Evolutionary conservation across 2,113 vertebrate genomes (phyloP), one percentile per base, ranked within the genome.

Genomic region (Menidia beryllina): DNA sequence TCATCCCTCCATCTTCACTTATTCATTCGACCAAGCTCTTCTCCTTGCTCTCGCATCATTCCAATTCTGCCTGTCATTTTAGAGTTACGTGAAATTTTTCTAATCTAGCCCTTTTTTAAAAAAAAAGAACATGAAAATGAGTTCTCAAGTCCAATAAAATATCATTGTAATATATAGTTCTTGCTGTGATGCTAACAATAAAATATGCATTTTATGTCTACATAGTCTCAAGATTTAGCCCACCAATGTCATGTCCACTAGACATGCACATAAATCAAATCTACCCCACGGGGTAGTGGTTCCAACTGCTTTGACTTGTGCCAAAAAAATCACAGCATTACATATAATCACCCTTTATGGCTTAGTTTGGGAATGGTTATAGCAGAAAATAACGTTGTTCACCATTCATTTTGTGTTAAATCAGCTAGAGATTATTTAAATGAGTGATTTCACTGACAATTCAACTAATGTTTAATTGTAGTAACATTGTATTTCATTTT

Each of bases 1-100:
- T 75, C 75, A 59, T 84, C 70, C 72, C 72, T 62, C 52, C n/a
- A 58, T 76, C 72, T 82, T 79, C 62, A 82, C 73, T 82, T 58
- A 58, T 68, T 81, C 67, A 79, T 70, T 52, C 69, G 79, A 68
- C 51, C 65, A 54, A 57, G 63, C 75, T 47, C 49, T 34, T 65
- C 52, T 60, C 38, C 56, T 34, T 49, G 38, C 75, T 77, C 76
- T 55, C 72, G n/a, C 10, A 2, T 60, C 69, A 67, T 48, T 49
- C 10, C 69, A 49, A 56, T 4, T 4, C 49, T 54, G 49, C 65
- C 59, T n/a, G 45, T 69, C 73, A 73, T 73, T 74, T 84, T 54
- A 73, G 75, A 72, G 53, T 53, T 20, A 6, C n/a, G 55, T 55
- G 53, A 51, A 25, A 39, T 43, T 55, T 49, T 53, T 54, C 43